Conservation (phyloP, 2,797 vertebrate genomes). For the Rhyacichthys aspro region DNA sequence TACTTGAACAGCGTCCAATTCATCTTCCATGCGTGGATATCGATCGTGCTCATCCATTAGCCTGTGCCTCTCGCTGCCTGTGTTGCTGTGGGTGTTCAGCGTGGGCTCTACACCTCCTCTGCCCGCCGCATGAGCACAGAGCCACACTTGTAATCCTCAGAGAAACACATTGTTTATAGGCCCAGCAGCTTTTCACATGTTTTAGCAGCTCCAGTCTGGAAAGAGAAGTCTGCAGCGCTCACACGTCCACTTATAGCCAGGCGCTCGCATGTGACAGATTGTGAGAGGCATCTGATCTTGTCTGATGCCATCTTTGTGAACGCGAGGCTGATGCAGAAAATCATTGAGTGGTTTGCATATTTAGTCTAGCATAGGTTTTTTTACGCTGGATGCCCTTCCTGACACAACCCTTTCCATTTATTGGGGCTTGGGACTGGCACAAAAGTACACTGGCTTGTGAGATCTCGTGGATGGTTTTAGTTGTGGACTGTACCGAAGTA, state of each 20-base stretch:
- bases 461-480: no score
- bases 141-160: slow-evolving; percentile 51
- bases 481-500: no score
- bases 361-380: not conserved
- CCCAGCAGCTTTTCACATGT: slow-evolving; percentile 33
- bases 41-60: slow-evolving; percentile 48
- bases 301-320: slow-evolving; percentile 4
- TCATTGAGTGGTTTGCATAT: no score
- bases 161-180: slow-evolving; percentile 36
- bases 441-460: no score
- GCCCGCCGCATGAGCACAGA: not conserved
- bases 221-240: slow-evolving; percentile 42
- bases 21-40: slow-evolving; percentile 47
- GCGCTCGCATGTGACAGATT: slow-evolving; percentile 48
- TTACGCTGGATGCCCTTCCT: no score
- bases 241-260: slow-evolving; percentile 59
- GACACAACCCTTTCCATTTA: no score
- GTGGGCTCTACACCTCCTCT: slow-evolving; percentile 32
- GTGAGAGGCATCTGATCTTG: slow-evolving; percentile 17
- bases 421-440: no score
- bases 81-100: slow-evolving; percentile 52
- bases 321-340: no score
- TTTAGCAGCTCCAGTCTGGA: slow-evolving; percentile 40
- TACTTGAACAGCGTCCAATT: slow-evolving; percentile 37
- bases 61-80: slow-evolving; percentile 34